These are phyloP conservation scores for Actinia equina DNA, from an alignment of 64 coral and sea anemone genomes.

Conservation along the genomic window DNA sequence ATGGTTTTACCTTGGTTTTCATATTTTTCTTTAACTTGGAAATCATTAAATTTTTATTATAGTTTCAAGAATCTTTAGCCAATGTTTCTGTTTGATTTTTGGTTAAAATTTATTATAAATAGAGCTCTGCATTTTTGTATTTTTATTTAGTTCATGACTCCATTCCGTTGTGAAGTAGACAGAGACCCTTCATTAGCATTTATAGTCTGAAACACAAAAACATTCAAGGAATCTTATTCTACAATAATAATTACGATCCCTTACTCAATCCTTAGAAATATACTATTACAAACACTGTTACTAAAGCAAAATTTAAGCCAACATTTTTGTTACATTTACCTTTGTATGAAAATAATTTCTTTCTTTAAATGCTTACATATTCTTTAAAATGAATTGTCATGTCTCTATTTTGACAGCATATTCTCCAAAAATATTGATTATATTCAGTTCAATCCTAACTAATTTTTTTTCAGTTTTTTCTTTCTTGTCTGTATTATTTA, in stretches of 20 bases:
- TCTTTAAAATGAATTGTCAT: neutral
- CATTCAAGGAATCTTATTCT: neutral
- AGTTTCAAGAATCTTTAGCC: neutral
- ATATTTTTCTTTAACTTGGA: constrained; percentile 1
- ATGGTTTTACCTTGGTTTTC: neutral
- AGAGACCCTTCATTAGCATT: constrained; percentile 16
- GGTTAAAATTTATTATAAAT: constrained; percentile 11
- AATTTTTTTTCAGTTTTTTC: neutral
- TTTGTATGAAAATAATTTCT: neutral
- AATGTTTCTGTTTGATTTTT: constrained; percentile 10
- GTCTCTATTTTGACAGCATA: neutral
- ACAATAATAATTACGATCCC: neutral
- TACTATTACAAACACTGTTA: neutral
- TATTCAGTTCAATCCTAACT: neutral
- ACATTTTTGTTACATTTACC: neutral
- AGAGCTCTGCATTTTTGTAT: neutral
- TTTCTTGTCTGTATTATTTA: neutral
- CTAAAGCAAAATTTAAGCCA: neutral
- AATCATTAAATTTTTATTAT: constrained; percentile 4
- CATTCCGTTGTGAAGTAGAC: neutral
- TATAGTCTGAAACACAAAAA: neutral
- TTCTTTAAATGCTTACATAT: neutral
- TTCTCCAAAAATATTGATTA: neutral
- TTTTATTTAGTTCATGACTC: constrained; percentile 14
- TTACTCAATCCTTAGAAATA: neutral